A percentile compares a stretch with the other conserved stretches of the same genome.
Conservation (phyloP, 92 coral and sea anemone genomes). For the Palythoa grandiflora region DNA sequence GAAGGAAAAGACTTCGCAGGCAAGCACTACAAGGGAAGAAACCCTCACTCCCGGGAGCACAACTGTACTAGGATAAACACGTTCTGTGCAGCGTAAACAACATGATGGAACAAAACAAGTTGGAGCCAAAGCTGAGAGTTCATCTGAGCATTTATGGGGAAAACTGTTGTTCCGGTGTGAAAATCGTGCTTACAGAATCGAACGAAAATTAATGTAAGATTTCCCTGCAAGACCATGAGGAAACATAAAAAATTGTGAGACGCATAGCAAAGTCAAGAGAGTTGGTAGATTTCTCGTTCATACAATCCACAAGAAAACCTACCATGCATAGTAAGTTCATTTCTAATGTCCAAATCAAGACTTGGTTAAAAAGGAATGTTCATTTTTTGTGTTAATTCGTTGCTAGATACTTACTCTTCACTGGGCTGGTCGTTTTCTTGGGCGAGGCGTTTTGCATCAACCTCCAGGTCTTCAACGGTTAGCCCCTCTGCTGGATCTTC, state of each 20-base stretch:
- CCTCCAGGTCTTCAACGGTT: slow-evolving; percentile 64
- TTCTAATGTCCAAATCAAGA: background rate
- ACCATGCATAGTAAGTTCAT: background rate
- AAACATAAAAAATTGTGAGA: background rate
- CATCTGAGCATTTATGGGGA: too few species aligned
- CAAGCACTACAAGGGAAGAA: too few species aligned
- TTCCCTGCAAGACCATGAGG: background rate
- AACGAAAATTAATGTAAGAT: too few species aligned
- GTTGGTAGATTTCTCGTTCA: background rate
- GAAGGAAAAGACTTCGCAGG: too few species aligned
- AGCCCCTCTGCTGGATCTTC: slow-evolving; percentile 72
- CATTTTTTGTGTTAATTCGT: background rate
- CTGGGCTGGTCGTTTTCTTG: slow-evolving; percentile 1
- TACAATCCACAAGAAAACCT: background rate
- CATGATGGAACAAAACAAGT: too few species aligned
- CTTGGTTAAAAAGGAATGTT: background rate
- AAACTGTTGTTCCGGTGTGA: too few species aligned
- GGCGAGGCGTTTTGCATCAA: slow-evolving; percentile 40
- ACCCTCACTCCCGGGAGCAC: too few species aligned
- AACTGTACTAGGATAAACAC: too few species aligned
- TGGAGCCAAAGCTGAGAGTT: too few species aligned
- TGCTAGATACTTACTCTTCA: slow-evolving; percentile 38
- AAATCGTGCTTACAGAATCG: too few species aligned
- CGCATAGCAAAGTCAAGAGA: too few species aligned
- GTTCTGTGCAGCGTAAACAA: too few species aligned